phyloP scores from a whole-genome alignment of 2,113 vertebrate genomes.

The Lycaon pictus region DNA sequence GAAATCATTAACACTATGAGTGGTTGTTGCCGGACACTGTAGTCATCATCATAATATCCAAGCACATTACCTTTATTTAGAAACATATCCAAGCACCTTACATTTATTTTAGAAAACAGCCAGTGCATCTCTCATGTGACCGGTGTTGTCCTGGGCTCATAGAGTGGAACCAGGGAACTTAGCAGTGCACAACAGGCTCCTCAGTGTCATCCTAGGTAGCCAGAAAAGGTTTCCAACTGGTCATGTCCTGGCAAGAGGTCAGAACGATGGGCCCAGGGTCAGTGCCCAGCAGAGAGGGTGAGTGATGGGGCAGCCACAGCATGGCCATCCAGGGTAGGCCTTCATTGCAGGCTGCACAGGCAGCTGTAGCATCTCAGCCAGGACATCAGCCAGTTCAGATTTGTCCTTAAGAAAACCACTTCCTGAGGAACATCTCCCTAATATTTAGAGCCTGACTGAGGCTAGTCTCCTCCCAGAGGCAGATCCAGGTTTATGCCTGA shows the following conservation, averaged over 20 bases:
- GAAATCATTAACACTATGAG: neutral
- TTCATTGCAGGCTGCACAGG: neutral
- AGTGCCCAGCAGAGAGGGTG: neutral
- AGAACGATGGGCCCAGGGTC: neutral
- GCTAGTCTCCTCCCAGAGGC: neutral
- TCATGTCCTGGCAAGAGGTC: neutral
- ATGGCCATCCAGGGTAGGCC: neutral
- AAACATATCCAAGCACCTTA: neutral
- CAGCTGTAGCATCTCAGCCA: neutral
- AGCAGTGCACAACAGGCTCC: neutral
- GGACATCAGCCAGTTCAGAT: neutral
- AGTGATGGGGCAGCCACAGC: neutral
- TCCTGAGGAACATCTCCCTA: neutral
- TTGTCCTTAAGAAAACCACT: neutral
- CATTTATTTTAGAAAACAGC: neutral
- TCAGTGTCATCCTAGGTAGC: neutral
- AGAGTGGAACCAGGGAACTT: neutral
- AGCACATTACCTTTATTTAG: neutral
- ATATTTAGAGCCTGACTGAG: neutral
- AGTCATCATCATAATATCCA: too few relatives aligned
- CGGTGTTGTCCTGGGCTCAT: accelerated
- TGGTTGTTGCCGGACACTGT: neutral
- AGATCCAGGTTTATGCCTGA: neutral
- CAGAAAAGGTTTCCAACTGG: neutral
- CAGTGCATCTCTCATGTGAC: neutral